Evolutionary conservation across 2,888 invertebrate species (phyloP).

Genomic region (Xylocampa areola): DNA sequence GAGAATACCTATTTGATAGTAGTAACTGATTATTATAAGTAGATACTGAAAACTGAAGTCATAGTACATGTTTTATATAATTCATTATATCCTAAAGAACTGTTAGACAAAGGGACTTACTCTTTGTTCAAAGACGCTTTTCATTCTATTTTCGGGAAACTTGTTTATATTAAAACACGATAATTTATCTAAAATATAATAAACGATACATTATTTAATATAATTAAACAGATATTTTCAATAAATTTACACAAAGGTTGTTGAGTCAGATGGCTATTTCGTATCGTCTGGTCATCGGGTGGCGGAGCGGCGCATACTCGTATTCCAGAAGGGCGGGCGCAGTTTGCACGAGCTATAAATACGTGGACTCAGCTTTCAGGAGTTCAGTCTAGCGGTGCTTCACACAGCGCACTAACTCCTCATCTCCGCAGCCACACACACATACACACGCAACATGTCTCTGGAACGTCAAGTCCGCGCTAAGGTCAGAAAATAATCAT

Average conservation of each 20-base stretch:
- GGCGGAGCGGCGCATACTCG: conserved; percentile 71
- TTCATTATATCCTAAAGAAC: too few species aligned
- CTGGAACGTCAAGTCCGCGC: conserved; percentile 97
- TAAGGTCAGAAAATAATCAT: conserved; percentile 91
- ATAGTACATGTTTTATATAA: too few species aligned
- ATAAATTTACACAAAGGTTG: conserved; percentile 64
- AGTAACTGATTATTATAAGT: too few species aligned
- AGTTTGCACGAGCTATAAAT: conserved; percentile 85
- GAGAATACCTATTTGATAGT: too few species aligned
- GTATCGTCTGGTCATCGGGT: conserved; percentile 71
- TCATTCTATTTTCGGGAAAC: too few species aligned
- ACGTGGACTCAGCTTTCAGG: conserved; percentile 80
- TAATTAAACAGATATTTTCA: conserved; percentile 18
- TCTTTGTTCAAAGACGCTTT: too few species aligned
- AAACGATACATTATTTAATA: background rate
- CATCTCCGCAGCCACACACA: conserved; percentile 68
- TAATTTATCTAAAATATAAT: too few species aligned
- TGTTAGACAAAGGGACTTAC: too few species aligned
- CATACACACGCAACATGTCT: conserved; percentile 92
- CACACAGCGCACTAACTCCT: conserved; percentile 75
- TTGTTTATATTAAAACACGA: too few species aligned
- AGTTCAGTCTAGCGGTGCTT: conserved; percentile 87
- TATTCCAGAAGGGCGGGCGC: conserved; percentile 86
- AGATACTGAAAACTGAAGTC: too few species aligned
- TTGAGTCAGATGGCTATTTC: conserved; percentile 85